Evolutionary conservation across 92 coral and sea anemone species (phyloP).

Genomic region (Siderastrea radians): DNA sequence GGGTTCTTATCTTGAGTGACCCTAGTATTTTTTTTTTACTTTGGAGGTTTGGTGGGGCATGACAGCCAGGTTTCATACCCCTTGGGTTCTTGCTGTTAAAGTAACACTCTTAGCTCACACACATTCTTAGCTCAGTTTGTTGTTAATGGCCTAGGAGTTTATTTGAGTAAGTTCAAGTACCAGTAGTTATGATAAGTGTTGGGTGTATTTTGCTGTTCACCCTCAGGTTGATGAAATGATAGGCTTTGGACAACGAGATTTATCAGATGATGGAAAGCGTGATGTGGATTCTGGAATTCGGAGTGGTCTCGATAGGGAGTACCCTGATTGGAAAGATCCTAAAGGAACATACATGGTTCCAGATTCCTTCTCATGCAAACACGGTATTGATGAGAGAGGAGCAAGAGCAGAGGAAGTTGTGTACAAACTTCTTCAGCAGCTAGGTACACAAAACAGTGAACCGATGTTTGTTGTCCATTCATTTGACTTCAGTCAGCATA

Average conservation of each 20-base stretch:
- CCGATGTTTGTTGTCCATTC: constrained; percentile 74
- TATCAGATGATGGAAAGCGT: not conserved
- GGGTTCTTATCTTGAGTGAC: no score
- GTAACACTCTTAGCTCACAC: no score
- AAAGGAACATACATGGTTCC: constrained; percentile 48
- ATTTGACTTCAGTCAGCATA: constrained; percentile 11
- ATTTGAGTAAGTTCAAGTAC: no score
- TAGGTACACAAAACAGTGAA: constrained; percentile 8
- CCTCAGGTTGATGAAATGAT: not conserved
- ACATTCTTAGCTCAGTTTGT: no score
- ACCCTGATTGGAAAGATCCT: constrained; percentile 47
- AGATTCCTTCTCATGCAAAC: not conserved
- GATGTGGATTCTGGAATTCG: constrained; percentile 2
- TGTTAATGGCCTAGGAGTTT: no score
- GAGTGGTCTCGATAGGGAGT: constrained; percentile 3
- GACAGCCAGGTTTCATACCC: no score
- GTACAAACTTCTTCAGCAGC: constrained; percentile 15
- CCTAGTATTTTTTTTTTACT: no score
- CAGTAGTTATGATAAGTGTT: no score
- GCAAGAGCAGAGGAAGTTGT: constrained; percentile 25
- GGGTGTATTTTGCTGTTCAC: not conserved
- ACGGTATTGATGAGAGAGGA: not conserved
- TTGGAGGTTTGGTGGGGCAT: no score
- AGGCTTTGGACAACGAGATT: not conserved
- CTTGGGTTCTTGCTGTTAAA: no score